A percentile compares a stretch with the other conserved stretches of the same genome.
phyloP scores from a whole-genome alignment of 2,113 vertebrate genomes.

The Salminus brasiliensis region DNA sequence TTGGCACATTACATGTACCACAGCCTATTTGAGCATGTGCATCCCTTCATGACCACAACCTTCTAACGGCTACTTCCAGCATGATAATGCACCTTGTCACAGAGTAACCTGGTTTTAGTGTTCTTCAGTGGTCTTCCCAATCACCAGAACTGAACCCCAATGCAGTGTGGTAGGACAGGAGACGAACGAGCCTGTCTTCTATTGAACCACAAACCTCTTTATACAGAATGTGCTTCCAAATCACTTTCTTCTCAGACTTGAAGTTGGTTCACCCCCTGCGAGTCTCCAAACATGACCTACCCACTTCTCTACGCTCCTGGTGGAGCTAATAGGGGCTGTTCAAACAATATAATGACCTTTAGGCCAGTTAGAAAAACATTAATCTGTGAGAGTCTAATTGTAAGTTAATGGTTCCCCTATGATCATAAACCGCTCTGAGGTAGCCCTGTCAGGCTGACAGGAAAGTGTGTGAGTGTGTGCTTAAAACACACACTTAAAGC shows the following conservation, averaged over 20 bases:
- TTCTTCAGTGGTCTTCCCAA: background rate
- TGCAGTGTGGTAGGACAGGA: too few species aligned
- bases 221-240: background rate
- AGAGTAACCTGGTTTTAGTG: too few species aligned
- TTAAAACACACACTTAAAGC: background rate
- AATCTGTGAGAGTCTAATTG: conserved; percentile 9
- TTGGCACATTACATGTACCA: too few species aligned
- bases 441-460: background rate
- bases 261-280: conserved; percentile 3
- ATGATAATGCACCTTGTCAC: too few species aligned
- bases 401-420: conserved; percentile 40
- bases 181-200: conserved; percentile 21
- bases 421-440: conserved; percentile 5
- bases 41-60: too few species aligned
- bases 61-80: too few species aligned
- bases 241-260: background rate
- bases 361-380: conserved; percentile 17
- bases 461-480: background rate
- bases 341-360: conserved; percentile 27
- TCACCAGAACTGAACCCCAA: too few species aligned
- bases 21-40: too few species aligned
- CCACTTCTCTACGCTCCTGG: conserved; percentile 3
- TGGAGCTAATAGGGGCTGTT: background rate
- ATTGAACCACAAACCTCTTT: background rate
- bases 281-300: conserved; percentile 18